A percentile compares a stretch with the other conserved stretches of the same genome.
These are phyloP conservation scores for Eupeodes latifasciatus DNA, from an alignment of 2,888 invertebrate species.

Conservation along the genomic window DNA sequence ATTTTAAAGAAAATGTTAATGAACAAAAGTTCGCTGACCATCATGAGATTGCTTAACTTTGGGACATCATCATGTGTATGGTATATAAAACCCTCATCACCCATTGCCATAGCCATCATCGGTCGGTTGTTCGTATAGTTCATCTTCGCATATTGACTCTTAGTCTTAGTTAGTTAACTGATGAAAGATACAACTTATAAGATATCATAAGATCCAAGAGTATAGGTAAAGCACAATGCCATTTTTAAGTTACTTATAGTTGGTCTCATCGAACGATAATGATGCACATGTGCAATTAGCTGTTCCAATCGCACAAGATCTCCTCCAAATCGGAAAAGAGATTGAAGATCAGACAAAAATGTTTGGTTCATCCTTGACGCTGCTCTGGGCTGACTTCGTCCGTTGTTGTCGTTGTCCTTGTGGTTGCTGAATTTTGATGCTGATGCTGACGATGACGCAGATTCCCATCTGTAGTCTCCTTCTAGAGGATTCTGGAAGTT, in stretches of 20 bases:
- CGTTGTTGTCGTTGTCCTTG: background rate
- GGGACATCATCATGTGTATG: conserved; percentile 8
- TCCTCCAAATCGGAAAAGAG: conserved; percentile 51
- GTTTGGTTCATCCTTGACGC: conserved; percentile 1
- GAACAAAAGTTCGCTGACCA: conserved; percentile 65
- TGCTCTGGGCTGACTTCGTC: background rate
- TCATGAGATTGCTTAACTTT: conserved; percentile 48
- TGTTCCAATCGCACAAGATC: conserved; percentile 70
- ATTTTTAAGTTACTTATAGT: conserved; percentile 41
- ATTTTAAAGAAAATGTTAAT: conserved; percentile 69
- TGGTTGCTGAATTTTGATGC: too few relatives aligned
- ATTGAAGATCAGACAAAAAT: conserved; percentile 59
- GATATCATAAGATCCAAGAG: conserved; percentile 54
- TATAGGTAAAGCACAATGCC: conserved; percentile 58
- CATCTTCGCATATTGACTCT: background rate
- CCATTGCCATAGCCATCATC: conserved; percentile 31
- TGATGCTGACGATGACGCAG: background rate
- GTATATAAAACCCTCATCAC: conserved; percentile 1
- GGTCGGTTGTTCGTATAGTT: conserved; percentile 29
- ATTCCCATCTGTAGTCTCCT: conserved; percentile 3
- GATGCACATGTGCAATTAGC: conserved; percentile 75
- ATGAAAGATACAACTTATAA: conserved; percentile 64
- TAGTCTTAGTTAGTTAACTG: conserved; percentile 45
- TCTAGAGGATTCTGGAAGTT: conserved; percentile 37
- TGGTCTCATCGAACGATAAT: conserved; percentile 59